Evolutionary conservation across 2,113 vertebrate species (phyloP), one percentile per base, ranked within the genome.

Genomic region (Picathartes gymnocephalus): DNA sequence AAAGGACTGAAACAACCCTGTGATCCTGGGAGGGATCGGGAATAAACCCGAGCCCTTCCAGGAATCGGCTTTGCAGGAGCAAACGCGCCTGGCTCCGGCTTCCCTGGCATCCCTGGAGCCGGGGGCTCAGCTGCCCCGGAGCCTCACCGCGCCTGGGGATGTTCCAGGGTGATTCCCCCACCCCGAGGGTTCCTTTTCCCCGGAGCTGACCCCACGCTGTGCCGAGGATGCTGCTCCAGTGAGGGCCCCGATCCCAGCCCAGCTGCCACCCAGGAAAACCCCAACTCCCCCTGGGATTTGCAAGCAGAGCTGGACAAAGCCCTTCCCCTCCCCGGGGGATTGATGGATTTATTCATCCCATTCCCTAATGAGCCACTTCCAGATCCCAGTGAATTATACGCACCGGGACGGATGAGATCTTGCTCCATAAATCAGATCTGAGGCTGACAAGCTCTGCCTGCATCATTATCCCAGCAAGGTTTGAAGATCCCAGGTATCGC

Each of bases 351-450:
- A 88, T 80, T 70, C 15, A 1, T n/a, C 86, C 76, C 88, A 7
- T 57, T 69, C 93, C 90, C n/a, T 93, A 94, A 95, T 14, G 62
- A 93, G 82, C 54, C 76, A 21, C 31, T 93, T 92, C 88, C 92
- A 88, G 86, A 61, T 25, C 88, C 74, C 93, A 45, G 62, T 82
- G 37, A 93, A 90, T 81, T 10, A 13, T 87, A 95, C 91, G 39
- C 92, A 92, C 94, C 77, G 6, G 83, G 77, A 72, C 8, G 16
- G 89, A 1, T 0, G 91, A 83, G 56, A 86, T 80, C 62, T 27
- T 19, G 91, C 91, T 93, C 86, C 96, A 76, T 93, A 86, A 95
- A 95, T 91, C 92, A 93, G 92, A 58, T n/a, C 45, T 23, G 69
- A 84, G 84, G 92, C 72, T 54, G 84, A 61, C 80, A 84, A 86